Conservation (phyloP, 2,888 invertebrate genomes). For the Temnothorax ravouxi region DNA sequence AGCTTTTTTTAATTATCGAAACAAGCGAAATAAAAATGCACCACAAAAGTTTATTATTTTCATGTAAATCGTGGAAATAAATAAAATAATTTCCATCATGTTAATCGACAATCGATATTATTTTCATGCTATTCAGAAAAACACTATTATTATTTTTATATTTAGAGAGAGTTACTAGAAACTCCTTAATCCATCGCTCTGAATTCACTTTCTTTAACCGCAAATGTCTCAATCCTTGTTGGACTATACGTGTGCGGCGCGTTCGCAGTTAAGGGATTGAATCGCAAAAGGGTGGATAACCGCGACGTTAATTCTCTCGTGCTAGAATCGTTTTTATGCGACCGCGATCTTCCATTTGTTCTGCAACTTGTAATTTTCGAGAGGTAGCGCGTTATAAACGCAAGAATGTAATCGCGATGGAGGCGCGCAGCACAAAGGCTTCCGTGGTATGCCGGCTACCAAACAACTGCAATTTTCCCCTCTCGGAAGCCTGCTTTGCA, state of each 20-base stretch:
- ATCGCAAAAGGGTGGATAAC: constrained; percentile 5
- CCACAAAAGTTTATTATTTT: not conserved
- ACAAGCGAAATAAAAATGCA: not conserved
- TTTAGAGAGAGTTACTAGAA: not conserved
- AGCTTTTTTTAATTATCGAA: not conserved
- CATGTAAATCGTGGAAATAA: not conserved
- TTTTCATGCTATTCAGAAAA: not conserved
- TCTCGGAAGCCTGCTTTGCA: constrained; percentile 27
- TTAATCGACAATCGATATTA: not conserved
- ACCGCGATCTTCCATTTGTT: constrained; percentile 29
- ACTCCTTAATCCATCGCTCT: not conserved
- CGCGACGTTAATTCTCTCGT: not conserved
- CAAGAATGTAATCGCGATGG: constrained; percentile 47
- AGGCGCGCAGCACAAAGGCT: constrained; percentile 40
- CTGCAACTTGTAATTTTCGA: constrained; percentile 47
- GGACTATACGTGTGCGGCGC: not conserved
- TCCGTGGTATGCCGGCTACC: constrained; percentile 35
- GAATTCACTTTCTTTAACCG: not conserved
- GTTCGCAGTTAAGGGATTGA: not conserved
- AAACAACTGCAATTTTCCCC: constrained; percentile 52
- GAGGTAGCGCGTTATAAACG: constrained; percentile 28
- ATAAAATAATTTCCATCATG: not conserved
- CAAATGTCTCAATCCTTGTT: not conserved
- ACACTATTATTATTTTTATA: not conserved
- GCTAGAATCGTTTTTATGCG: constrained; percentile 10